These are phyloP conservation scores for Selene dorsalis DNA, from an alignment of 2,797 vertebrate genomes.

Conservation along the genomic window DNA sequence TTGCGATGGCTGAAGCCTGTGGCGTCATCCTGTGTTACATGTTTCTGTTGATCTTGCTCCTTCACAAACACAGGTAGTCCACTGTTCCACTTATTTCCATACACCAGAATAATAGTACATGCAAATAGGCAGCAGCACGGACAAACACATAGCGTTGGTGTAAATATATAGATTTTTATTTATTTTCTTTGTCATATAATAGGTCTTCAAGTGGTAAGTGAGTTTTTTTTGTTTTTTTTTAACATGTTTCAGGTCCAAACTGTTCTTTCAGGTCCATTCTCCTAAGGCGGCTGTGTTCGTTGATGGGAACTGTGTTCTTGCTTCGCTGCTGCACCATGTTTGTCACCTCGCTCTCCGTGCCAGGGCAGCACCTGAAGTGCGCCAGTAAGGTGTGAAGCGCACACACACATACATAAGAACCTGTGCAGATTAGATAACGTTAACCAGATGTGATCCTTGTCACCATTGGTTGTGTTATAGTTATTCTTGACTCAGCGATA, in stretches of 20 bases:
- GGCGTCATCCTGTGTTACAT: conserved; percentile 94
- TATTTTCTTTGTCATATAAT: not conserved
- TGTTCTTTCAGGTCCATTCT: conserved; percentile 90
- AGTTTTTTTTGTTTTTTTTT: not conserved
- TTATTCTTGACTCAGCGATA: conserved; percentile 21
- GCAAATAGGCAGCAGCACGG: not conserved
- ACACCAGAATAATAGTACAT: not conserved
- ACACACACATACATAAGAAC: not conserved
- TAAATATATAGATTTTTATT: not conserved
- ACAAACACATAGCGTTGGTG: not conserved
- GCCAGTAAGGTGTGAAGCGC: conserved; percentile 87
- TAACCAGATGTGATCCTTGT: not conserved
- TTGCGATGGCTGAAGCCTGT: conserved; percentile 97
- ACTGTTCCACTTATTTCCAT: not conserved
- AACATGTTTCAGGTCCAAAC: not conserved
- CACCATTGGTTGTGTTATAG: not conserved
- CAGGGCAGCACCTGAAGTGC: conserved; percentile 92
- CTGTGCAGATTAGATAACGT: conserved; percentile 12
- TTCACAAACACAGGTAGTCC: conserved; percentile 95
- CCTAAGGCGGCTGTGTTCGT: conserved; percentile 91
- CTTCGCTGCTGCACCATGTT: conserved; percentile 96
- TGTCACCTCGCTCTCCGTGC: conserved; percentile 94
- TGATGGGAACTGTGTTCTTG: conserved; percentile 96
- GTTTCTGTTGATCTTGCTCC: conserved; percentile 92
- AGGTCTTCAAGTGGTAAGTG: not conserved